These are phyloP conservation scores for Heliangelus exortis DNA, from an alignment of 2,797 vertebrate genomes.

Conservation along the genomic window DNA sequence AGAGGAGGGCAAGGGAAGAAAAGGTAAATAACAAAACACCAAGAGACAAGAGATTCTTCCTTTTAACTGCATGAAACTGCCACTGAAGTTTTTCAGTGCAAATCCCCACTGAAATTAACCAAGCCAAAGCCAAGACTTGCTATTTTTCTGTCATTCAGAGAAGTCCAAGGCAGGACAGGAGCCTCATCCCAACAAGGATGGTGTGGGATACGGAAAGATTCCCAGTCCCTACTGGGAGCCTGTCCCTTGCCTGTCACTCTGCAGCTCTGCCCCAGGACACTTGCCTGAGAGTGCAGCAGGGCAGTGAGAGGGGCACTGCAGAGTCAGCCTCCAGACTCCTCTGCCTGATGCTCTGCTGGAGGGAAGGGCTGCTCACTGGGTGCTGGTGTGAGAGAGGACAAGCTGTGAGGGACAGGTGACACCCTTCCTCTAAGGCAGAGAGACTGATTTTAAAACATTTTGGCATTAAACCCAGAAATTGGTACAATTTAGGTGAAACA, in stretches of 20 bases:
- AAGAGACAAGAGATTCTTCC: not conserved
- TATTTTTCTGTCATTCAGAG: not conserved
- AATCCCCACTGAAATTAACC: not conserved
- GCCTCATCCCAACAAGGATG: not conserved
- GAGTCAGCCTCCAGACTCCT: not conserved
- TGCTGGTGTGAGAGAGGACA: not conserved
- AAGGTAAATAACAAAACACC: not conserved
- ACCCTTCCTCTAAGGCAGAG: not conserved
- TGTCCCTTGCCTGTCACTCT: not conserved
- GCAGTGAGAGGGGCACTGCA: not conserved
- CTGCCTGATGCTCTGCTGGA: not conserved
- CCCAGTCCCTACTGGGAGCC: not conserved
- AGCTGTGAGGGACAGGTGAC: not conserved
- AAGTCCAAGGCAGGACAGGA: not conserved
- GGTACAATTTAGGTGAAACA: not conserved
- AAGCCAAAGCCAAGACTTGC: not conserved
- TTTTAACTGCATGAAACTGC: not conserved
- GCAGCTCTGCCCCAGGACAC: not conserved
- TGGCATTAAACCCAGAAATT: not conserved
- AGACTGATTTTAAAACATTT: not conserved
- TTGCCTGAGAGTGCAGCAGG: not conserved
- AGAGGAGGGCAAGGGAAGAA: not conserved
- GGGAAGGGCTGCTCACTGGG: not conserved
- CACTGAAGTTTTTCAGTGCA: not conserved
- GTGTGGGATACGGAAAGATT: accelerated